phyloP scores from a whole-genome alignment of 2,797 vertebrate species.

The Sus cebifrons region DNA sequence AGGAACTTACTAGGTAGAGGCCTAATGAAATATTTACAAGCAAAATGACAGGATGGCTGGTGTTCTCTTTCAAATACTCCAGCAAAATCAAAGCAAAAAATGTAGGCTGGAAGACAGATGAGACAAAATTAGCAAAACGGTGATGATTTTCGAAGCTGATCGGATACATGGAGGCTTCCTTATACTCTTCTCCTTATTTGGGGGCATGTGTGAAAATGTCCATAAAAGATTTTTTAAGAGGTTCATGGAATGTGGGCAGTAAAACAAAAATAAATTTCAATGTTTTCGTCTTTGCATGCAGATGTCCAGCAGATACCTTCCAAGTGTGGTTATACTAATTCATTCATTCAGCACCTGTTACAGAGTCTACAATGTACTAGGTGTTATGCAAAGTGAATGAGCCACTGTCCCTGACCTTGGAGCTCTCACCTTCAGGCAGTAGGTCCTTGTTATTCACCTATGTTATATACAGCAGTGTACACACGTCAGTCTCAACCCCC shows the following conservation, averaged over 20 bases:
- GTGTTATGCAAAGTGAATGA: background rate
- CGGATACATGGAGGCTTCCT: background rate
- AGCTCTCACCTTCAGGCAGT: background rate
- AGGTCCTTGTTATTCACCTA: too few relatives aligned
- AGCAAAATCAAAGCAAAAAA: background rate
- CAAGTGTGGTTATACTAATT: background rate
- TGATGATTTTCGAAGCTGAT: background rate
- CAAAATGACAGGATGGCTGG: background rate
- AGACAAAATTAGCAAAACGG: slow-evolving; percentile 19
- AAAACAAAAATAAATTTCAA: background rate
- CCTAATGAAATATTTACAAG: background rate
- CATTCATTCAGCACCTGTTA: background rate
- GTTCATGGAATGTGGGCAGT: background rate
- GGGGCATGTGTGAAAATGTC: background rate
- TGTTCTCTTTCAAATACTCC: background rate
- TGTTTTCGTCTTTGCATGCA: background rate
- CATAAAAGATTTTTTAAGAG: background rate
- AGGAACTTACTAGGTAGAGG: background rate
- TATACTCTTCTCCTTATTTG: background rate
- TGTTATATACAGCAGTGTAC: too few relatives aligned
- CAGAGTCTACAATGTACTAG: background rate
- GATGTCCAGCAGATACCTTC: background rate
- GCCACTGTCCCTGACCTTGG: background rate
- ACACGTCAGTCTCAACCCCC: too few relatives aligned
- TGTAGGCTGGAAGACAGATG: background rate